Conservation (phyloP, 2,888 invertebrate species). For the Himalopsyche kuldschensis region DNA sequence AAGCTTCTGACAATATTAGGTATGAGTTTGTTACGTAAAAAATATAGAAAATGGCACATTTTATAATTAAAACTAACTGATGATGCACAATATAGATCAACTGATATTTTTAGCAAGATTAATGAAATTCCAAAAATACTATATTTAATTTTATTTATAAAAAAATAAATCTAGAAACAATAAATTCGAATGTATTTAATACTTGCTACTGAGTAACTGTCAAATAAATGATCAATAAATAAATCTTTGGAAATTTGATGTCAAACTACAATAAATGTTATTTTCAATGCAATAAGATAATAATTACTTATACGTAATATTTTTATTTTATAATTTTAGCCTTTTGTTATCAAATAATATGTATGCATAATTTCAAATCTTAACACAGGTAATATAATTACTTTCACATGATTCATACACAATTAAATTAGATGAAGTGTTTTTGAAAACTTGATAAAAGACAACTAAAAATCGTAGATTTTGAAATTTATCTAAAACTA, state of each 20-base stretch:
- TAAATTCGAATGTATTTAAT: neutral
- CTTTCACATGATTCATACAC: neutral
- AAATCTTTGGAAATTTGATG: constrained; percentile 19
- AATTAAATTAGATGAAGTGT: no score
- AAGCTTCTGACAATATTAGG: neutral
- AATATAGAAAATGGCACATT: neutral
- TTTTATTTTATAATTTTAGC: neutral
- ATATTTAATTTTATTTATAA: neutral
- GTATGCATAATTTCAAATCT: neutral
- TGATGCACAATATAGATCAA: neutral
- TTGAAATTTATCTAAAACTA: no score
- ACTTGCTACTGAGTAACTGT: neutral
- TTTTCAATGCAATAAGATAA: neutral
- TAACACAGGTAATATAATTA: neutral
- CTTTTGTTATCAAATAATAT: neutral
- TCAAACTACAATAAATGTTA: neutral
- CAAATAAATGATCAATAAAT: constrained; percentile 15
- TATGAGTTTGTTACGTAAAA: neutral
- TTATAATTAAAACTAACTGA: neutral
- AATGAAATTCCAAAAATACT: neutral
- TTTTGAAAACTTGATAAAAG: no score
- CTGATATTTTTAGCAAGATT: neutral
- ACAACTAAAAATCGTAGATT: no score
- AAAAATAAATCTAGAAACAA: neutral
- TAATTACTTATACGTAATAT: neutral